These are phyloP conservation scores for Tichodroma muraria DNA, from an alignment of 2,113 vertebrate genomes.

Conservation along the genomic window DNA sequence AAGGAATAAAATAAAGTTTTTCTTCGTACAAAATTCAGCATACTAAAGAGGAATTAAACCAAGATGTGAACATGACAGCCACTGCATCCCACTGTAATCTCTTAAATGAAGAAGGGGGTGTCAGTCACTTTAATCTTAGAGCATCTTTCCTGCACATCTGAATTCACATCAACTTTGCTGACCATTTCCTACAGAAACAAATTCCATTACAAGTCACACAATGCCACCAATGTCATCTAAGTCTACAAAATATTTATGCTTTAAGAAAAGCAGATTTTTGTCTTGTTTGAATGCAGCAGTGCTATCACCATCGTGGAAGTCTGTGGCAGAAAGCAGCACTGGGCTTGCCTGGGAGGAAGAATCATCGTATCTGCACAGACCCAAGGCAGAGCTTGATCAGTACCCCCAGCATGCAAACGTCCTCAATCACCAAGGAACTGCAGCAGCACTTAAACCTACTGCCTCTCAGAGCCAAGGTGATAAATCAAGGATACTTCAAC, in stretches of 20 bases:
- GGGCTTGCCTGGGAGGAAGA: not conserved
- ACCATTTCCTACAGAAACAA: not conserved
- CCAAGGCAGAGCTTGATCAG: not conserved
- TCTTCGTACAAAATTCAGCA: not conserved
- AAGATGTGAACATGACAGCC: not conserved
- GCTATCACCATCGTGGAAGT: not conserved
- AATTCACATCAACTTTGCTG: not conserved
- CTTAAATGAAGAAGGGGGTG: not conserved
- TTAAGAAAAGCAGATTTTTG: not conserved
- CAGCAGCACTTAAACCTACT: not conserved
- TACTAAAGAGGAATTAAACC: not conserved
- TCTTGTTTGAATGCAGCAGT: not conserved
- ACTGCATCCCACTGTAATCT: not conserved
- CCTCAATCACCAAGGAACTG: not conserved
- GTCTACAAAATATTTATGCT: not conserved
- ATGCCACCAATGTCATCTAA: not conserved
- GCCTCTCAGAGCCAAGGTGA: not conserved
- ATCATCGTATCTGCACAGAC: not conserved
- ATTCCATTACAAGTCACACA: not conserved
- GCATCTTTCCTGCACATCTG: not conserved
- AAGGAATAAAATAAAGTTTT: not conserved
- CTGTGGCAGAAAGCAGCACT: not conserved
- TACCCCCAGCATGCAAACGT: not conserved
- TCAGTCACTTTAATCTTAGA: not conserved
- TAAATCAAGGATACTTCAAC: not conserved